These are phyloP conservation scores for Apteryx mantelli DNA, from an alignment of 2,113 vertebrate species.

Conservation along the genomic window DNA sequence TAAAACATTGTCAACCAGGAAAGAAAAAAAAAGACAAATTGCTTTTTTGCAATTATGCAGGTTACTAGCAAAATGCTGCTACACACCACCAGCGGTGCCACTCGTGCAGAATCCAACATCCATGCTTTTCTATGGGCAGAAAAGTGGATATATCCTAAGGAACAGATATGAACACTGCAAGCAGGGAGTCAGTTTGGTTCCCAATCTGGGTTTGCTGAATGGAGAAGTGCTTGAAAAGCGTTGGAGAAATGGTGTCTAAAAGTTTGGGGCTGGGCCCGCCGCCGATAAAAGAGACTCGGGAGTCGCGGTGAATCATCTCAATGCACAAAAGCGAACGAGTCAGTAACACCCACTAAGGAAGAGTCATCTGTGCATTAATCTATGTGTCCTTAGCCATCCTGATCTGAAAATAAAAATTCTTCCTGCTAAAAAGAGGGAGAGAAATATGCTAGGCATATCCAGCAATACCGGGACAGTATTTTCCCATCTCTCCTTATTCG, in stretches of 20 bases:
- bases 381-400: neutral
- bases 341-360: fast-evolving
- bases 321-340: fast-evolving
- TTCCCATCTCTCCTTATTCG: neutral
- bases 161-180: fast-evolving
- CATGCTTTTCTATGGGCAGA: fast-evolving
- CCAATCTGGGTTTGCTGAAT: neutral
- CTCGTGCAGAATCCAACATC: neutral
- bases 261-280: neutral
- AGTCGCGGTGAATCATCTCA: neutral
- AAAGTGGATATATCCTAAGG: neutral
- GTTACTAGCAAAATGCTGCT: neutral
- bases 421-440: neutral
- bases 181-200: neutral
- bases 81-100: neutral
- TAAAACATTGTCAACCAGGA: neutral
- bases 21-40: neutral
- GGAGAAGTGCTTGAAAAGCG: neutral
- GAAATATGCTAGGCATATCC: neutral
- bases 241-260: neutral
- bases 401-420: neutral
- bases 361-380: fast-evolving
- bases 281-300: neutral
- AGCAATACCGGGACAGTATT: fast-evolving
- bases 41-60: neutral